A percentile compares a stretch with the other conserved stretches of the same genome.
Evolutionary conservation across 2,113 vertebrate genomes (phyloP).

Genomic region (Psettodes erumei): DNA sequence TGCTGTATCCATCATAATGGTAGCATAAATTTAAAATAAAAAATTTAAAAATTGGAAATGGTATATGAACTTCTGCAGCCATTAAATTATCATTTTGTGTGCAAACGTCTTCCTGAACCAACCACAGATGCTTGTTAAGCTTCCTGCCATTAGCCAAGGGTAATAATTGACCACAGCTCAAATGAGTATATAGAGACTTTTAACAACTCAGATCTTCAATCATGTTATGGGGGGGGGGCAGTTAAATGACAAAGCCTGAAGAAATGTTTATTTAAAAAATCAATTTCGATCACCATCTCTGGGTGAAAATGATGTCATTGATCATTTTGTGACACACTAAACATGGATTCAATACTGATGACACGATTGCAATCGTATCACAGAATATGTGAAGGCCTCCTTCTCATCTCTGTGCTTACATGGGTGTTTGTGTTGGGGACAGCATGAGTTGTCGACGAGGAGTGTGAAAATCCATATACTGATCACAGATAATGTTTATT

Average conservation of each 20-base stretch:
- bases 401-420: not conserved
- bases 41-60: no score
- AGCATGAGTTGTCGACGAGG: not conserved
- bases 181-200: not conserved
- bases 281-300: not conserved
- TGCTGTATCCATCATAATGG: no score
- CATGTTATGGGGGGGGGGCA: not conserved
- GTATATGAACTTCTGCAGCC: no score
- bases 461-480: not conserved
- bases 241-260: not conserved
- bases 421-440: not conserved
- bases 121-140: not conserved
- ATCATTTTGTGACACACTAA: slow-evolving; percentile 5
- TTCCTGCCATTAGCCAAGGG: not conserved
- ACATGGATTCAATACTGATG: not conserved
- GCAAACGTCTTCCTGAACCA: not conserved
- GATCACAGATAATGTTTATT: not conserved
- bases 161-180: not conserved
- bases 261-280: not conserved
- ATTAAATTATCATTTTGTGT: no score
- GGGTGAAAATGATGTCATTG: slow-evolving; percentile 4
- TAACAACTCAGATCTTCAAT: not conserved
- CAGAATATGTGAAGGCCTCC: not conserved
- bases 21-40: no score
- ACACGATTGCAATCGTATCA: not conserved